A percentile compares a stretch with the other conserved stretches of the same genome.
Evolutionary conservation across 2,888 invertebrate genomes (phyloP).

Genomic region (Aphidius colemani): DNA sequence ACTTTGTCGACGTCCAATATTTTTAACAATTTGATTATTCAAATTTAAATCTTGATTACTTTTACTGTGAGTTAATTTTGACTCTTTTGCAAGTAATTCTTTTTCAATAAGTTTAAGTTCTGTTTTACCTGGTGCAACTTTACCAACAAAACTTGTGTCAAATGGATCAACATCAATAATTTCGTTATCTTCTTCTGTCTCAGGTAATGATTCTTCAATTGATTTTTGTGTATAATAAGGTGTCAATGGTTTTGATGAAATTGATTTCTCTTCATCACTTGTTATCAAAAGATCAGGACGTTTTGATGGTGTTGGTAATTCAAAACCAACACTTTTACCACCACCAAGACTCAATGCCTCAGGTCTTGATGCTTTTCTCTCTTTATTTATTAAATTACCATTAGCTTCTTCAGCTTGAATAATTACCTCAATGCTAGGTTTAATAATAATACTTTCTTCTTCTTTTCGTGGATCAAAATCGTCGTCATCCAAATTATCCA

Average conservation of each 20-base stretch:
- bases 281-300: conserved; percentile 64
- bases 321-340: conserved; percentile 65
- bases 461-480: conserved; percentile 79
- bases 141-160: conserved; percentile 69
- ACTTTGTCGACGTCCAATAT: conserved; percentile 63
- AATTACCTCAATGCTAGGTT: conserved; percentile 30
- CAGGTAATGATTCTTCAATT: conserved; percentile 65
- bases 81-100: conserved; percentile 57
- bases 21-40: conserved; percentile 42
- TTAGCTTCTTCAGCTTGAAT: conserved; percentile 32
- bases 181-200: conserved; percentile 60
- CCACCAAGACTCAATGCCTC: conserved; percentile 62
- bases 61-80: conserved; percentile 60
- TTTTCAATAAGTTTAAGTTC: conserved; percentile 66
- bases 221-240: conserved; percentile 74
- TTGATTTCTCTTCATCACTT: conserved; percentile 66
- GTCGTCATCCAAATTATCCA: conserved; percentile 70
- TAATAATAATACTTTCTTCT: conserved; percentile 27
- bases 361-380: conserved; percentile 66
- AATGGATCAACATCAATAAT: conserved; percentile 66
- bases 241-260: conserved; percentile 73
- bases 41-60: conserved; percentile 71
- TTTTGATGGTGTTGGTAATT: conserved; percentile 63
- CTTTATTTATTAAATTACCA: conserved; percentile 5
- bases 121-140: conserved; percentile 63